Evolutionary conservation across 1,140 invertebrate species (phyloP).

Genomic region (Anagrus nilaparvatae): DNA sequence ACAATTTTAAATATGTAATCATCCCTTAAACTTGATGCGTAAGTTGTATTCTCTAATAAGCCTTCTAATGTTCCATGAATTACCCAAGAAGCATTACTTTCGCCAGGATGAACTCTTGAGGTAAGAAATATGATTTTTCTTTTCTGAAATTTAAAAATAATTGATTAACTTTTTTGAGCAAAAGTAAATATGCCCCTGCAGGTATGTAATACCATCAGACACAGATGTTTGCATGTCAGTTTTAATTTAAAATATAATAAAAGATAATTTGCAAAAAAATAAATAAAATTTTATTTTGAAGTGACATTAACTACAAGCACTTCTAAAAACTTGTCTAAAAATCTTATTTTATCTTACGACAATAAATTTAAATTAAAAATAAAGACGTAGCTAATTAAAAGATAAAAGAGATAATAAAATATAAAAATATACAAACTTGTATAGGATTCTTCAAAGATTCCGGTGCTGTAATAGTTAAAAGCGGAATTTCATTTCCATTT

Average conservation of each 20-base stretch:
- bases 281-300: not conserved
- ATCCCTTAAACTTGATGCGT: constrained; percentile 52
- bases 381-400: too few relatives aligned
- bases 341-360: too few relatives aligned
- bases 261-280: too few relatives aligned
- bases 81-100: constrained; percentile 82
- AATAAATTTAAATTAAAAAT: too few relatives aligned
- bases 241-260: too few relatives aligned
- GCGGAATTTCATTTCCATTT: constrained; percentile 64
- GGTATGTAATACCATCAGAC: too few relatives aligned
- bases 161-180: too few relatives aligned
- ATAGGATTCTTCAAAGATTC: constrained; percentile 46
- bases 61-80: constrained; percentile 73
- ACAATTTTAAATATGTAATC: constrained; percentile 78
- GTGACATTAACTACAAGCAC: too few relatives aligned
- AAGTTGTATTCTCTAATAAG: constrained; percentile 49
- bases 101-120: constrained; percentile 78
- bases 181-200: too few relatives aligned
- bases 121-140: constrained; percentile 66
- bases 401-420: too few relatives aligned
- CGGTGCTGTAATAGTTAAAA: constrained; percentile 71
- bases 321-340: too few relatives aligned
- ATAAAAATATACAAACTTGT: constrained; percentile 36
- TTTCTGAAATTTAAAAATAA: constrained; percentile 37
- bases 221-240: too few relatives aligned